A percentile compares a stretch with the other conserved stretches of the same genome.
Conservation (phyloP, 2,797 vertebrate genomes). For the Triplophysa bombifrons region DNA sequence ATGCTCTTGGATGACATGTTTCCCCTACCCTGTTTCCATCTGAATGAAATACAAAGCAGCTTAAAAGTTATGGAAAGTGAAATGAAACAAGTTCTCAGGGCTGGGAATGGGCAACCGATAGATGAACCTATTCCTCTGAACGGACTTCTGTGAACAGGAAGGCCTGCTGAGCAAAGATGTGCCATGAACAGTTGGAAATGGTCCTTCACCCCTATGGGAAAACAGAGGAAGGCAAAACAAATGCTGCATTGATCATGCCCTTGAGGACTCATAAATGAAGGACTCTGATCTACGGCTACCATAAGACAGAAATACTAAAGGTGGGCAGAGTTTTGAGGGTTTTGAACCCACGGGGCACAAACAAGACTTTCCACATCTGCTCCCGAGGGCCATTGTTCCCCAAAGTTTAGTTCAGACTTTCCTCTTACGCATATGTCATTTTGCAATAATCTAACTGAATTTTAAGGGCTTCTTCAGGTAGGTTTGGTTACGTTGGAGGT, state of each 20-base stretch:
- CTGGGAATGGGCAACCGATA: constrained; percentile 44
- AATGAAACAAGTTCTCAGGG: constrained; percentile 60
- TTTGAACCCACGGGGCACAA: neutral
- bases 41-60: constrained; percentile 46
- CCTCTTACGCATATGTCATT: neutral
- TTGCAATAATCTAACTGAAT: neutral
- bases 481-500: neutral
- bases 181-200: constrained; percentile 57
- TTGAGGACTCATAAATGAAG: neutral
- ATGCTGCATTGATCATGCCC: constrained; percentile 31
- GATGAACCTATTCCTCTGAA: constrained; percentile 41
- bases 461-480: neutral
- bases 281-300: neutral
- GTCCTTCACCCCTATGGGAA: constrained; percentile 40
- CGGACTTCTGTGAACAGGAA: constrained; percentile 51
- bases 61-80: constrained; percentile 48
- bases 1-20: constrained; percentile 59
- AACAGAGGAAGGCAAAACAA: constrained; percentile 44
- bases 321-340: neutral
- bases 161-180: constrained; percentile 51
- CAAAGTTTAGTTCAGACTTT: neutral
- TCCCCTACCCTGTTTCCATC: constrained; percentile 65
- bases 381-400: neutral
- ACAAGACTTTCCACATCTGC: neutral
- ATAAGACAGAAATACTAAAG: neutral